Conservation (phyloP, 2,113 vertebrate species). For the Crocuta crocuta region DNA sequence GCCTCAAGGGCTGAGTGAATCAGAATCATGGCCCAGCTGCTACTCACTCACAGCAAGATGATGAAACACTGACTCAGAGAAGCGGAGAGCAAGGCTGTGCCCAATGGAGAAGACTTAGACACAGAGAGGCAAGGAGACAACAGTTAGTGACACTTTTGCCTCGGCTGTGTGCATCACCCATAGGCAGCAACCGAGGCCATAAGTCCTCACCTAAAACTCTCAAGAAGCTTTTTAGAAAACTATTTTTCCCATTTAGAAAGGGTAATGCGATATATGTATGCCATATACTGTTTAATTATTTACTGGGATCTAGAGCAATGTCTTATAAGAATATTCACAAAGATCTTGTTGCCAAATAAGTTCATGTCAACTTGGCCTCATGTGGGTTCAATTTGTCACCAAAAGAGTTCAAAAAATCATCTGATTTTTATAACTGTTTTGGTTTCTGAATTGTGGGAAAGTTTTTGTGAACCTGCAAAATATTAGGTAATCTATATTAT, state of each 20-base stretch:
- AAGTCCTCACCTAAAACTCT: background rate
- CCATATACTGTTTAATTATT: background rate
- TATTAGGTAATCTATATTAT: background rate
- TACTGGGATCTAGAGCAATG: background rate
- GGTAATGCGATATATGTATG: background rate
- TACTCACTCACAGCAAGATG: background rate
- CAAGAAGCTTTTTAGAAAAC: background rate
- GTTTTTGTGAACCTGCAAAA: background rate
- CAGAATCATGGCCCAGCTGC: background rate
- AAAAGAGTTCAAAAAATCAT: background rate
- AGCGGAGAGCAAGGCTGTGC: background rate
- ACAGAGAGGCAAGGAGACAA: background rate
- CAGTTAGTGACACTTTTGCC: background rate
- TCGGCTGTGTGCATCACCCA: background rate
- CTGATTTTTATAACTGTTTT: background rate
- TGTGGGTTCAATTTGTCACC: background rate
- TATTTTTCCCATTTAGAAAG: background rate
- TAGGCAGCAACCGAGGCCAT: background rate
- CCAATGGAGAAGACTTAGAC: background rate
- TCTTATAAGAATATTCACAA: background rate
- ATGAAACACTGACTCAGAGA: background rate
- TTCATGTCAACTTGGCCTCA: background rate
- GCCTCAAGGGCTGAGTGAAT: background rate
- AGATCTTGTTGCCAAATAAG: background rate
- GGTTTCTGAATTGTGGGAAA: background rate